Evolutionary conservation across 1,140 invertebrate species (phyloP), one percentile per base, ranked within the genome.

Genomic region (Spodoptera litura): DNA sequence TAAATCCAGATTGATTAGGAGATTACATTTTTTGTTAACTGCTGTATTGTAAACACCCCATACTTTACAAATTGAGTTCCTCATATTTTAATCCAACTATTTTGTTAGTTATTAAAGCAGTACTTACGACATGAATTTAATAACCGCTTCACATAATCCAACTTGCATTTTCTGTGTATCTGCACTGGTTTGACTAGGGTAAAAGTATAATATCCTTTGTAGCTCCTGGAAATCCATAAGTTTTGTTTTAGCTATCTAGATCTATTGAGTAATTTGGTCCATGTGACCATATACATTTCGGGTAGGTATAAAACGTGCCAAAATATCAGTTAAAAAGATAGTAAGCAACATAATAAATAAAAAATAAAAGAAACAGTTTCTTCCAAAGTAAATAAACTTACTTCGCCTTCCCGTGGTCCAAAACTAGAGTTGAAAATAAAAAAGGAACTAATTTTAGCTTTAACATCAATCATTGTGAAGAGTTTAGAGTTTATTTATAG

Each of bases 91-190:
- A 31, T 31, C 31, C 31, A 31, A 31, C 2, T 31, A 31, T 31
- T 31, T 31, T 4, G 31, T 3, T 4, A 31, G 31, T 31, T 59
- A 55, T n/a, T 10, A 78, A 66, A 52, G 10, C 27, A 49, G 2
- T 3, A 90, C 96, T 96, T 96, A 99, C 98, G 97, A 96, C 86
- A 98, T 97, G 95, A 99, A 99, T 93, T 98, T 97, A 59, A 98
- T 97, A 75, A 99, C 97, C 44, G 98, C 98, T 95, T 99, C 98
- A 93, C 97, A 98, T 4, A 99, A 95, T 5, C 98, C 98, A 85
- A 99, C 97, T 95, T 97, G 97, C 94, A 97, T 98, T 80, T 99
- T 97, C 95, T 98, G 97, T 13, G 96, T 96, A 91, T 99, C 98
- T 31, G 97, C 87, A 88, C 98, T 96, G 31, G 96, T 96, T 85